These are phyloP conservation scores for Barnardius zonarius DNA, from an alignment of 2,113 vertebrate genomes.

Conservation along the genomic window DNA sequence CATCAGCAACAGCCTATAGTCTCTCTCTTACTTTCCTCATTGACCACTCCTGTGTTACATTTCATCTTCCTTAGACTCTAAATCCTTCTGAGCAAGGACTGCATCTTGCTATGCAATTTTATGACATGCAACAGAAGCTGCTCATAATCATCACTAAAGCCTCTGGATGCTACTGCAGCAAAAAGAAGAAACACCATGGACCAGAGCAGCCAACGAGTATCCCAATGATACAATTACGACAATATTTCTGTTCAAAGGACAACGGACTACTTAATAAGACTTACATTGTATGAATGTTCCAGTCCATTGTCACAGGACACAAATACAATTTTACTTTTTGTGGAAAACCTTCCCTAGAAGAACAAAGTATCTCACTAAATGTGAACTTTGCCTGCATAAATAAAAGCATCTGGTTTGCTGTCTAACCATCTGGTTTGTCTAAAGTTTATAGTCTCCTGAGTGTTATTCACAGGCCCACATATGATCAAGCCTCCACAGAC, in stretches of 20 bases:
- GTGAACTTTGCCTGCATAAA: conserved; percentile 72
- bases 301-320: not conserved
- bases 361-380: conserved; percentile 62
- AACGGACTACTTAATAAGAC: not conserved
- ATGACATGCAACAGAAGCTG: not conserved
- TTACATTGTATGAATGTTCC: not conserved
- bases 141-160: not conserved
- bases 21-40: not conserved
- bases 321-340: not conserved
- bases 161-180: not conserved
- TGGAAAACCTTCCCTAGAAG: conserved; percentile 49
- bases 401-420: conserved; percentile 72
- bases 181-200: not conserved
- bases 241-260: not conserved
- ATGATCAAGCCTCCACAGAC: conserved; percentile 65
- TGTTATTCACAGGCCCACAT: conserved; percentile 66
- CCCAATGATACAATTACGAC: not conserved
- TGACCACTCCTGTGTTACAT: not conserved
- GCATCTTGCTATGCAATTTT: not conserved
- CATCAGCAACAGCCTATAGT: not conserved
- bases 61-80: not conserved
- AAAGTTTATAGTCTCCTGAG: conserved; percentile 73
- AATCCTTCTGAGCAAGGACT: not conserved
- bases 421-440: conserved; percentile 72
- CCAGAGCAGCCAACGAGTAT: not conserved